These are phyloP conservation scores for Apis florea DNA, from an alignment of 1,140 invertebrate genomes.

Conservation along the genomic window DNA sequence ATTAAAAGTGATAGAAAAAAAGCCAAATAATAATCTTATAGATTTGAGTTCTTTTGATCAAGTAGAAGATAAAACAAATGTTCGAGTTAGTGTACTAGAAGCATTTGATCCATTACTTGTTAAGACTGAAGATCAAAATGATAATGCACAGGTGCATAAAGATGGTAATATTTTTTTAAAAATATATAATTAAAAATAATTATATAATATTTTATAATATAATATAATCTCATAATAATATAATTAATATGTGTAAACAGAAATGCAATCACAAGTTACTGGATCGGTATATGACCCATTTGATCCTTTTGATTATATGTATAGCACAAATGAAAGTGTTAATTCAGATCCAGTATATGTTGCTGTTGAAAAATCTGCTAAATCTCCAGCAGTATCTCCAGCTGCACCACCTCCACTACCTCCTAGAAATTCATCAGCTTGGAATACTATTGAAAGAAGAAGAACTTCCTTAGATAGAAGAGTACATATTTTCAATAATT, in stretches of 20 bases:
- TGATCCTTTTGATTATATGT: constrained; percentile 92
- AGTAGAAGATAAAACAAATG: constrained; percentile 81
- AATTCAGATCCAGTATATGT: constrained; percentile 90
- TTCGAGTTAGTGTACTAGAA: constrained; percentile 89
- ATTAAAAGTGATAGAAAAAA: constrained; percentile 80
- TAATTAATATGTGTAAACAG: constrained; percentile 52
- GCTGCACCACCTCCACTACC: constrained; percentile 82
- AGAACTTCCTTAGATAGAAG: constrained; percentile 78
- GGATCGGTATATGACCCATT: constrained; percentile 91
- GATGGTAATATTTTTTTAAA: constrained; percentile 63
- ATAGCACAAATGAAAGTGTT: constrained; percentile 86
- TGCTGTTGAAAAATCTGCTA: constrained; percentile 85
- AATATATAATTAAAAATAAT: not conserved
- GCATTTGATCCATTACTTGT: constrained; percentile 90
- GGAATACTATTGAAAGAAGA: constrained; percentile 80
- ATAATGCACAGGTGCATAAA: constrained; percentile 59
- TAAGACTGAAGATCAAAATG: constrained; percentile 75
- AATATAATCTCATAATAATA: not conserved
- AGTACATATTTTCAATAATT: constrained; percentile 61
- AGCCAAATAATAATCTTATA: constrained; percentile 82
- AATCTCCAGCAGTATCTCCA: constrained; percentile 81
- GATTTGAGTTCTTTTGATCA: constrained; percentile 79
- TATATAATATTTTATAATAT: not conserved
- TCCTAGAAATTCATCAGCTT: constrained; percentile 82
- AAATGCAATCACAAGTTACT: constrained; percentile 82